Base-by-base conservation (phyloP, 1,140 invertebrate species). In the Solenopsis invicta region DNA sequence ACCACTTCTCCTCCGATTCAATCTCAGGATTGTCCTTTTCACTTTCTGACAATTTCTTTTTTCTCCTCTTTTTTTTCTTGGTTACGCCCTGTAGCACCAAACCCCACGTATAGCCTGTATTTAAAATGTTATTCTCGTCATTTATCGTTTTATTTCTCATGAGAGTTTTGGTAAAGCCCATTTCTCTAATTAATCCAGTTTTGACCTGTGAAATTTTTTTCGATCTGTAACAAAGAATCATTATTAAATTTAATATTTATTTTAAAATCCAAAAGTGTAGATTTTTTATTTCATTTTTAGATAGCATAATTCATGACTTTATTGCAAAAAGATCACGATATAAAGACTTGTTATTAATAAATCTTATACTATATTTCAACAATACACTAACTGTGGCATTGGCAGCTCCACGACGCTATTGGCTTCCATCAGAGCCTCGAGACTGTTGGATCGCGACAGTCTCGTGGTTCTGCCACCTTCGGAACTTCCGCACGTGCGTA, bases 371-470 rank as follows among this genome's bases (percentile, higher is more conserved):
- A 4, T 75, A 59, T 62, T 29, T 66, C 59, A 13, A n/a, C 18
- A 66, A 18, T 48, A 74, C 13, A 94, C 95, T 94, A 91, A 96
- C 95, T 92, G 94, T 77, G 96, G 96, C 95, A 97, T 95, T 2
- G 97, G 96, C 24, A 97, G 95, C 94, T 97, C 96, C 56, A 97
- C 93, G 34, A 96, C 94, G 87, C 94, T 92, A 91, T 95, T 96
- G 78, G 93, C 95, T 88, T 94, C 93, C 86, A 94, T 94, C 48
- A 94, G 88, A 88, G 93, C 91, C 52, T 94, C 94, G 18, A 95
- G 82, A 88, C 93, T 94, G 41, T 93, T 92, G 3, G 90, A 90
- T n/a, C 92, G 81, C 16, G 90, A 64, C 13, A 91, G 59, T 86
- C 85, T 84, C 71, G 81, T 86, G 24, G 80, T 91, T 71, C 86